These are phyloP conservation scores for Herpailurus yagouaroundi DNA, from an alignment of 2,113 vertebrate species.

Conservation along the genomic window DNA sequence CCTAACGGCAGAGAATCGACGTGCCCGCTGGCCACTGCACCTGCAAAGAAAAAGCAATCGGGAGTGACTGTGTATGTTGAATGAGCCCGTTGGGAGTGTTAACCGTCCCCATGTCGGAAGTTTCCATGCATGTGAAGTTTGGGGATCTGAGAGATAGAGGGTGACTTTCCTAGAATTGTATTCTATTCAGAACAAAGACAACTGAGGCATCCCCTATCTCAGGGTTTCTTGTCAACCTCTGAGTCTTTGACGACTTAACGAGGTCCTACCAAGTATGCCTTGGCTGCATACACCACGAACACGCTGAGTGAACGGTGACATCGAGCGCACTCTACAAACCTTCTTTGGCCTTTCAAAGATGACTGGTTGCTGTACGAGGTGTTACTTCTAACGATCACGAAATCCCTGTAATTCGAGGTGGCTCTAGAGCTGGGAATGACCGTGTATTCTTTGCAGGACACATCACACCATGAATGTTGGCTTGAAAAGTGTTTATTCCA, in stretches of 20 bases:
- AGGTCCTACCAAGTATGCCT: rapidly evolving
- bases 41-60: rapidly evolving
- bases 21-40: rapidly evolving
- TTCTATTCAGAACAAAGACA: rapidly evolving
- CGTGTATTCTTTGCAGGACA: not conserved
- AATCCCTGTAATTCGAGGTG: not conserved
- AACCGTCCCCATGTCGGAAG: not conserved
- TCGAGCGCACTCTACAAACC: not conserved
- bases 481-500: not conserved
- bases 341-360: not conserved
- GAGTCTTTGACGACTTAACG: too few species aligned
- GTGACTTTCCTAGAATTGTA: not conserved
- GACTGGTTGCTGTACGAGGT: not conserved
- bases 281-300: not conserved
- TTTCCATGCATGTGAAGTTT: not conserved
- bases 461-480: rapidly evolving
- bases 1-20: not conserved
- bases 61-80: rapidly evolving
- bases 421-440: not conserved
- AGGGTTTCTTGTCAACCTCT: not conserved
- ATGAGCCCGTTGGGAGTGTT: rapidly evolving
- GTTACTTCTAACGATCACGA: not conserved
- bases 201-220: rapidly evolving
- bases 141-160: not conserved
- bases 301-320: rapidly evolving